phyloP scores from a whole-genome alignment of 2,113 vertebrate genomes.

The Otolemur garnettii region DNA sequence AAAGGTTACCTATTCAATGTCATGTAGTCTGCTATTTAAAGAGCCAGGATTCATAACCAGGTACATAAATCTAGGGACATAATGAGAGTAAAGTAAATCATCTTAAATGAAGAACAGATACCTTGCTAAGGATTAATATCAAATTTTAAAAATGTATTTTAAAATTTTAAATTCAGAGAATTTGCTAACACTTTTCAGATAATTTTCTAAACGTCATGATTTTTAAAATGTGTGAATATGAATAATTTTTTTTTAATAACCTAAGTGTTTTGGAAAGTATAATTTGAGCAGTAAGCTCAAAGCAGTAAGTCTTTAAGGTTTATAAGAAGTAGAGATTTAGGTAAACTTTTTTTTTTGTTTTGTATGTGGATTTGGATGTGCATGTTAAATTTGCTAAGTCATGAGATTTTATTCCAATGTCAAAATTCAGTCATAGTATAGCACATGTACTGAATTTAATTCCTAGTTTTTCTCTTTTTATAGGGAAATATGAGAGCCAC shows the following conservation, averaged over 20 bases:
- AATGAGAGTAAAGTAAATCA: slow-evolving; percentile 35
- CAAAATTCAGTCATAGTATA: background rate
- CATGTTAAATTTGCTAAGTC: background rate
- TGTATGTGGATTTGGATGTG: background rate
- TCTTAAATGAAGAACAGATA: background rate
- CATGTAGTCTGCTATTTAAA: background rate
- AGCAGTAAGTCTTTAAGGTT: background rate
- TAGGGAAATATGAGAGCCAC: slow-evolving; percentile 98
- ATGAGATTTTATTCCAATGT: background rate
- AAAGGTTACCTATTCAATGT: background rate
- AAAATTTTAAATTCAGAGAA: background rate
- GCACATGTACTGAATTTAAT: background rate
- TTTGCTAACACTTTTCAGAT: background rate
- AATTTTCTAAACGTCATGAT: background rate
- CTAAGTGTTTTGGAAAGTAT: background rate
- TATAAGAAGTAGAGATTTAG: background rate
- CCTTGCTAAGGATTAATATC: slow-evolving; percentile 38
- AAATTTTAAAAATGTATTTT: background rate
- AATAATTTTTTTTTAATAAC: slow-evolving; percentile 16
- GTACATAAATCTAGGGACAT: background rate
- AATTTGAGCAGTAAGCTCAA: background rate
- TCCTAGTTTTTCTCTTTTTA: slow-evolving; percentile 49
- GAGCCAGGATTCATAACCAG: background rate
- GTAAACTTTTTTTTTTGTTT: background rate
- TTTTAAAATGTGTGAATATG: slow-evolving; percentile 7